Conservation (phyloP, 2,888 invertebrate species). For the Heteromyza rotundicornis region DNA sequence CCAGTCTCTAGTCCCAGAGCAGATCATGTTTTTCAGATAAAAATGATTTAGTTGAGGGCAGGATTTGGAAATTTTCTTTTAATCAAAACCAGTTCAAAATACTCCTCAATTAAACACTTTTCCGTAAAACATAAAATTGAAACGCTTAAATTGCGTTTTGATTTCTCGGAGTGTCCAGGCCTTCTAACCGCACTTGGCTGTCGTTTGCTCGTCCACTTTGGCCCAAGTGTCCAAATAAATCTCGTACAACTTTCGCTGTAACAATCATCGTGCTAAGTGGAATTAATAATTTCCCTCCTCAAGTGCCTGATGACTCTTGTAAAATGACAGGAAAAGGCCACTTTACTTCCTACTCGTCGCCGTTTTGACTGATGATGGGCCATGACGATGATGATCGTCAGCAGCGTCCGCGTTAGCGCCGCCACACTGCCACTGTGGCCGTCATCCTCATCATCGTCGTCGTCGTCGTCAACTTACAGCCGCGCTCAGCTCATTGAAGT, state of each 20-base stretch:
- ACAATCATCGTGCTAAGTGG: conserved; percentile 29
- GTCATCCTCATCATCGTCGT: neutral
- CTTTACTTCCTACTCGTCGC: conserved; percentile 31
- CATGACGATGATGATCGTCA: neutral
- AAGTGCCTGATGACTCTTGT: conserved; percentile 31
- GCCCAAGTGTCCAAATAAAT: neutral
- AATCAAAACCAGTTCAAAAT: too few species aligned
- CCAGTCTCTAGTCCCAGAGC: too few species aligned
- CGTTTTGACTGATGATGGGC: neutral
- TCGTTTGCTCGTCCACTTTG: neutral
- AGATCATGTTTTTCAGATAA: too few species aligned
- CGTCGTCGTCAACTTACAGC: conserved; percentile 21
- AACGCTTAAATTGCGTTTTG: too few species aligned
- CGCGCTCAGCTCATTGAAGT: conserved; percentile 29
- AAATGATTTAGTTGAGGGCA: too few species aligned
- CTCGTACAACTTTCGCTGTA: conserved; percentile 5
- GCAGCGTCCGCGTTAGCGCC: conserved; percentile 1
- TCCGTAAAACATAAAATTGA: too few species aligned
- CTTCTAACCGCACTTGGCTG: too few species aligned
- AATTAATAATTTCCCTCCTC: conserved; percentile 35
- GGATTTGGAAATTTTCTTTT: too few species aligned
- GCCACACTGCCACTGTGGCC: neutral
- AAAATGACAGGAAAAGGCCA: conserved; percentile 40
- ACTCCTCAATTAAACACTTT: too few species aligned
- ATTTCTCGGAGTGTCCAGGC: neutral